A percentile compares a stretch with the other conserved stretches of the same genome.
These are phyloP conservation scores for Hyposmocoma kahamanoa DNA, from an alignment of 1,140 invertebrate species.

Conservation along the genomic window DNA sequence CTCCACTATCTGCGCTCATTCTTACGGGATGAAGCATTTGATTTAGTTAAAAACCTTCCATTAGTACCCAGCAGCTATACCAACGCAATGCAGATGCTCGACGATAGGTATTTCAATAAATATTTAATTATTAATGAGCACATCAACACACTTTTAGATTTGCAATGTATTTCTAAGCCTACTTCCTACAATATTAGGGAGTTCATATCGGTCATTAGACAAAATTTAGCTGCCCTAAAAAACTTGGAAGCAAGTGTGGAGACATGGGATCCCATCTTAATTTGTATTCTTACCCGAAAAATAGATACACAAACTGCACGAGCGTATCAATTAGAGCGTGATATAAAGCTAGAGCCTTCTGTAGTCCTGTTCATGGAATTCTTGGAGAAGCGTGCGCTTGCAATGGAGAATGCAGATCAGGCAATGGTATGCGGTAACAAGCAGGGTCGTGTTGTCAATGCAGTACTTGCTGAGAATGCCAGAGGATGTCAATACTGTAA, in stretches of 20 bases:
- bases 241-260: background rate
- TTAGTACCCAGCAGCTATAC: too few species aligned
- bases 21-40: too few species aligned
- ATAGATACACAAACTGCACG: background rate
- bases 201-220: background rate
- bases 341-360: background rate
- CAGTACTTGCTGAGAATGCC: background rate
- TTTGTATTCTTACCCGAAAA: constrained; percentile 1
- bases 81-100: too few species aligned
- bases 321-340: background rate
- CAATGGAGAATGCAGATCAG: background rate
- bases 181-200: background rate
- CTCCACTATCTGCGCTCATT: too few species aligned
- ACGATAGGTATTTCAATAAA: background rate
- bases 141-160: background rate
- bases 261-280: background rate
- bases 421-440: background rate
- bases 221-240: background rate
- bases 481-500: background rate
- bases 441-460: background rate
- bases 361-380: background rate
- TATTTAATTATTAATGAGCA: background rate
- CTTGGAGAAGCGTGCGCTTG: background rate
- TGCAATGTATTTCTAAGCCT: too few species aligned
- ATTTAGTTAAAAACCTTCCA: too few species aligned